phyloP scores from a whole-genome alignment of 1,140 invertebrate genomes.

The Brachionus plicatilis region DNA sequence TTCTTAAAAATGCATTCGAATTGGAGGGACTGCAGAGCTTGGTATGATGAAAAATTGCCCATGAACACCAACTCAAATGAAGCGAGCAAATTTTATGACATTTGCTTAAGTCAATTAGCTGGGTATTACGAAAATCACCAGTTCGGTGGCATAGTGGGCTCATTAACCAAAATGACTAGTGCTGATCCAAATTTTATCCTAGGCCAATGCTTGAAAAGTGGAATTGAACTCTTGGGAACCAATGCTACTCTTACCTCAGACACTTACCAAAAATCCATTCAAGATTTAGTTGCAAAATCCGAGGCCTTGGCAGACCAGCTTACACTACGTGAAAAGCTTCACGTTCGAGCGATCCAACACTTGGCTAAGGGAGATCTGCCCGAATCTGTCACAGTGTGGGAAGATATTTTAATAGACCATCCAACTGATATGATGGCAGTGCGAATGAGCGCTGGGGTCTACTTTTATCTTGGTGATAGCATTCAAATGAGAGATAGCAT shows the following conservation, averaged over 20 bases:
- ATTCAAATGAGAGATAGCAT: constrained; percentile 58
- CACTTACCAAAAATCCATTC: neutral
- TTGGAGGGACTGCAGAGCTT: constrained; percentile 43
- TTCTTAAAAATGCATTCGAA: constrained; percentile 10
- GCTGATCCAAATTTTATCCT: constrained; percentile 60
- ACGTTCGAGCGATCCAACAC: neutral
- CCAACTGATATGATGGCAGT: constrained; percentile 60
- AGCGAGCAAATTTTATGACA: constrained; percentile 58
- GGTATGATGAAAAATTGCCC: constrained; percentile 53
- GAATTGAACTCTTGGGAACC: constrained; percentile 57
- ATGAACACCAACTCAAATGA: constrained; percentile 56
- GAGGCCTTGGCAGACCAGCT: neutral
- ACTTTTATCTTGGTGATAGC: constrained; percentile 59
- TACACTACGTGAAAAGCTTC: neutral
- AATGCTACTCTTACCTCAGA: constrained; percentile 42
- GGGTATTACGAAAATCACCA: constrained; percentile 44
- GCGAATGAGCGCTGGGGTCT: constrained; percentile 60
- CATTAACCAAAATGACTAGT: constrained; percentile 52
- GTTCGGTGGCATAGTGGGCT: constrained; percentile 42
- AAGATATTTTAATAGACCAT: constrained; percentile 57
- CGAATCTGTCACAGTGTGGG: constrained; percentile 57
- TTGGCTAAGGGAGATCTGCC: neutral
- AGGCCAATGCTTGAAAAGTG: constrained; percentile 56
- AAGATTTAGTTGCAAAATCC: neutral
- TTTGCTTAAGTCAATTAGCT: constrained; percentile 52